Evolutionary conservation across 2,888 invertebrate genomes (phyloP).

Genomic region (Chrysotoxum bicinctum): DNA sequence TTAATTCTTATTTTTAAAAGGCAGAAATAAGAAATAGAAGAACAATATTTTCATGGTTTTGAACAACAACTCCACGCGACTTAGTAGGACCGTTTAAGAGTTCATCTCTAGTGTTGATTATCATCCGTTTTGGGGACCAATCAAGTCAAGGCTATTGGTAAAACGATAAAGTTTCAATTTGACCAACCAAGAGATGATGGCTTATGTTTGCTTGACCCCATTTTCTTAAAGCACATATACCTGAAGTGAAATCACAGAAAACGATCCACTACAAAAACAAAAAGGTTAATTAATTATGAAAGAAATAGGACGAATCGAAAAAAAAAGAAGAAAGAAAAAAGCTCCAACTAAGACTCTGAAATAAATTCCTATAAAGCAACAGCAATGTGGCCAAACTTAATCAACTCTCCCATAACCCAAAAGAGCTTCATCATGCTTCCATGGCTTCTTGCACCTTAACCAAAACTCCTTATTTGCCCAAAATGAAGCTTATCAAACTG

Average conservation of each 20-base stretch:
- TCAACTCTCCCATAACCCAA: conserved; percentile 18
- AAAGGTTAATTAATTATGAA: conserved; percentile 48
- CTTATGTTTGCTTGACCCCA: conserved; percentile 17
- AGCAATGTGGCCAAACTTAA: conserved; percentile 15
- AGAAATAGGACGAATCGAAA: background rate
- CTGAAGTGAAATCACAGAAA: conserved; percentile 4
- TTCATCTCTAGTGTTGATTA: background rate
- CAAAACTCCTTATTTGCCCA: conserved; percentile 16
- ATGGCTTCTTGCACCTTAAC: conserved; percentile 1
- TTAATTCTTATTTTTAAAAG: too few species aligned
- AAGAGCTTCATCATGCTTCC: background rate
- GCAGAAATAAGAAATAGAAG: too few species aligned
- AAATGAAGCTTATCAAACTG: conserved; percentile 33
- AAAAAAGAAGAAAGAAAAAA: conserved; percentile 6
- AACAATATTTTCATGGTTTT: too few species aligned
- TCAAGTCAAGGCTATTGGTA: conserved; percentile 32
- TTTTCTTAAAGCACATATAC: background rate
- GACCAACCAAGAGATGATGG: background rate
- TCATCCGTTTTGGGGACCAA: background rate
- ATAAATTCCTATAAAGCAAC: conserved; percentile 1
- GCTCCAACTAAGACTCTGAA: conserved; percentile 17
- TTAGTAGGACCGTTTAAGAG: background rate
- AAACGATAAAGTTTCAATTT: conserved; percentile 55
- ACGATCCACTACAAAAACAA: background rate
- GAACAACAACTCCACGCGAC: too few species aligned